These are phyloP conservation scores for Scaeva pyrastri DNA, from an alignment of 2,888 invertebrate genomes.

Conservation along the genomic window DNA sequence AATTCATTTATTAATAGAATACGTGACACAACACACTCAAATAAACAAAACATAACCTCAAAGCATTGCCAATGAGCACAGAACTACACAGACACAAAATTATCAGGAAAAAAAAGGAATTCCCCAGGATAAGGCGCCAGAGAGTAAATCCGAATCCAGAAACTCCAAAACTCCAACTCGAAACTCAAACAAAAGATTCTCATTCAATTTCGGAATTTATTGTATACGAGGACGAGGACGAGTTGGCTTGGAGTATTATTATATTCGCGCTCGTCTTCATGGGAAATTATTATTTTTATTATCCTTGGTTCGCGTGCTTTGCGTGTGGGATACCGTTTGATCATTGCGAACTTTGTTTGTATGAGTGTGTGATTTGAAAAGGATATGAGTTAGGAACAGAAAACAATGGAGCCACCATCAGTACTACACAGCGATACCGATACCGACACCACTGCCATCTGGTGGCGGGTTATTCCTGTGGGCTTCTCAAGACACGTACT, in stretches of 20 bases:
- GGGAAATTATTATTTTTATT: constrained; percentile 62
- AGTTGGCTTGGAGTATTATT: not conserved
- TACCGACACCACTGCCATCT: constrained; percentile 15
- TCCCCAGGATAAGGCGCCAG: constrained; percentile 12
- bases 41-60: constrained; percentile 46
- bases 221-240: not conserved
- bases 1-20: constrained; percentile 25
- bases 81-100: too few species aligned
- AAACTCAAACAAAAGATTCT: constrained; percentile 71
- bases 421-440: too few species aligned
- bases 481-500: constrained; percentile 58
- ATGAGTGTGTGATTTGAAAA: constrained; percentile 41
- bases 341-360: constrained; percentile 52
- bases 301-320: constrained; percentile 29
- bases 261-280: constrained; percentile 39
- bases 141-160: not conserved
- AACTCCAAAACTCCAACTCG: constrained; percentile 28
- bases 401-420: constrained; percentile 25
- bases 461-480: constrained; percentile 54
- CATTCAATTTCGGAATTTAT: constrained; percentile 65
- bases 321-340: constrained; percentile 65
- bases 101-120: not conserved
- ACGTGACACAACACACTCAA: constrained; percentile 67
- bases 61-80: not conserved
- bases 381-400: constrained; percentile 53